Evolutionary conservation across 2,113 vertebrate species (phyloP), one percentile per base, ranked within the genome.

Genomic region (Myrmecobius fasciatus): DNA sequence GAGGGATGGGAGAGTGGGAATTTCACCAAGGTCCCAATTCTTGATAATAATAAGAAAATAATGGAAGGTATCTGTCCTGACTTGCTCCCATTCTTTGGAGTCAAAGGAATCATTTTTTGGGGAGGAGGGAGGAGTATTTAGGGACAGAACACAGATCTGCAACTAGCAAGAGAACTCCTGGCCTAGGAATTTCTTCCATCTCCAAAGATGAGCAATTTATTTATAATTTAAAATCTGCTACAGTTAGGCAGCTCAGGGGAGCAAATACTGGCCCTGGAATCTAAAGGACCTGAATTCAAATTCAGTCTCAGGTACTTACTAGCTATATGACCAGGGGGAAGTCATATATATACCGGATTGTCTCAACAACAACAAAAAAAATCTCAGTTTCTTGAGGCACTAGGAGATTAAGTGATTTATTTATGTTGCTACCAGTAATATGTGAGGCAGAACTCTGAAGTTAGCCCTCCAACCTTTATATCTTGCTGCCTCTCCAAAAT

Each of bases 41-140:
- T 5, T 53, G 83, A 94, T 95, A 89, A 31, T 91, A 95, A 97
- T 11, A 36, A 54, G 91, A 90, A 51, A 1, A 0, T n/a, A 92
- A 97, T 25, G 88, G 56, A 95, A 93, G 83, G 53, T 90, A 56
- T 25, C 52, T 46, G 90, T 2, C 51, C 92, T 88, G 36, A 43
- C 20, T 83, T 83, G n/a, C 17, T n/a, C 67, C n/a, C n/a, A 67
- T 67, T 67, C 17, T 43, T 22, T 14, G 17, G 36, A 75, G 36
- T n/a, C 31, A n/a, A 4, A n/a, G 1, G 36, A 75, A 75, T 75
- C 60, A 75, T 14, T 75, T 75, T 67, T n/a, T 20, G 8, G 52
- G 52, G 11, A 10, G 56, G 56, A 8, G 17, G 17, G 6, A 83
- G 67, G n/a, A 20, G 6, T 20, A 17, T 6, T n/a, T 83, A 83